Percentiles rank a stretch among this genome's conserved stretches.
Evolutionary conservation across 1,140 invertebrate species (phyloP).

Genomic region (Scaptodrosophila lebanonensis): DNA sequence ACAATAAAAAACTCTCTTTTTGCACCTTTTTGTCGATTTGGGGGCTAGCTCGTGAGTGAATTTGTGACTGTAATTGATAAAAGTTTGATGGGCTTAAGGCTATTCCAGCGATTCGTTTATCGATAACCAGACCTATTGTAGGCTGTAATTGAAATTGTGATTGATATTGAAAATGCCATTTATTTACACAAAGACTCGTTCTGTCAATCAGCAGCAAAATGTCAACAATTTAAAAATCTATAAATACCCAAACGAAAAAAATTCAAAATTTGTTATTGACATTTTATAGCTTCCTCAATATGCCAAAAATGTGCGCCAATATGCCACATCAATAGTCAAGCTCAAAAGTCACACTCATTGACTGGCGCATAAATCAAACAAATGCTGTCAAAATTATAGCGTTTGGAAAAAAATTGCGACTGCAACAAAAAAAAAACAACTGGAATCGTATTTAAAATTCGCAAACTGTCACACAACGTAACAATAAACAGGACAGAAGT

Average conservation of each 20-base stretch:
- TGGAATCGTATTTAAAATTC: conserved; percentile 54
- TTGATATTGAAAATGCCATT: conserved; percentile 16
- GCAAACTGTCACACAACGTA: conserved; percentile 48
- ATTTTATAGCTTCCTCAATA: conserved; percentile 40
- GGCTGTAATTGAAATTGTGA: conserved; percentile 19
- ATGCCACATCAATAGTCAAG: conserved; percentile 5
- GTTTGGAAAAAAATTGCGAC: conserved; percentile 26
- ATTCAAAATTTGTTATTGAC: conserved; percentile 16
- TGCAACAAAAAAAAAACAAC: conserved; percentile 13
- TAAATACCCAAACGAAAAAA: no score
- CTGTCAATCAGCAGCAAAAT: no score
- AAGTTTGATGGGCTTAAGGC: conserved; percentile 25
- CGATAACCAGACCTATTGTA: conserved; percentile 12
- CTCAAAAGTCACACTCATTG: conserved; percentile 20
- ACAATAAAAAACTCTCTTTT: conserved; percentile 32
- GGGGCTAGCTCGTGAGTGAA: background rate
- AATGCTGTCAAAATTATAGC: conserved; percentile 40
- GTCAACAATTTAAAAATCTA: no score
- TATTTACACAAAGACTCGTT: conserved; percentile 2
- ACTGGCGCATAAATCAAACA: conserved; percentile 53
- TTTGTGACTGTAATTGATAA: conserved; percentile 42
- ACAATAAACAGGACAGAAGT: conserved; percentile 59
- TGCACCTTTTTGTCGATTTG: conserved; percentile 25
- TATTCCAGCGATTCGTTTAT: no score
- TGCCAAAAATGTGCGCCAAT: conserved; percentile 8